phyloP scores from a whole-genome alignment of 2,888 invertebrate species.

The Rhogogaster chlorosoma region DNA sequence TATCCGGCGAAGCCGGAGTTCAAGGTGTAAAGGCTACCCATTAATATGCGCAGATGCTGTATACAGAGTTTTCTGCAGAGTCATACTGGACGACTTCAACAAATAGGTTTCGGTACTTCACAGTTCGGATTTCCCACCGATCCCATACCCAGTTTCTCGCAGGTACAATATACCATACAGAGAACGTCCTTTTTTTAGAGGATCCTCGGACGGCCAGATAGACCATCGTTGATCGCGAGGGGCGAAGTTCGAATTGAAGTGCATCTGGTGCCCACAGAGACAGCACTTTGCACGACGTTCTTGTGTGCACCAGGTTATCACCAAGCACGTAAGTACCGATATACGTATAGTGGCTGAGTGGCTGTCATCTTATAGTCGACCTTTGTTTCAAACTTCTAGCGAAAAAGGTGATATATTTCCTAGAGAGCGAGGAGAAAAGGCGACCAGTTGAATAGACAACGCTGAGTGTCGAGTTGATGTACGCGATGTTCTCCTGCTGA shows the following conservation, averaged over 20 bases:
- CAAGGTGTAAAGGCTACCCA: neutral
- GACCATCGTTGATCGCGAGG: neutral
- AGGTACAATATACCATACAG: neutral
- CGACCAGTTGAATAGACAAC: slow-evolving; percentile 1
- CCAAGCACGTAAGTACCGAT: neutral
- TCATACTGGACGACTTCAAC: slow-evolving; percentile 4
- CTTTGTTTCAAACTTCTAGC: slow-evolving; percentile 30
- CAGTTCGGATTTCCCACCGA: slow-evolving; percentile 81
- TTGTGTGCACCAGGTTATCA: slow-evolving; percentile 27
- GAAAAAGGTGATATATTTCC: neutral
- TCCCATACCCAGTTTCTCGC: slow-evolving; percentile 74
- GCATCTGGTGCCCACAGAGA: slow-evolving; percentile 27
- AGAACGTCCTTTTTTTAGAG: slow-evolving; percentile 78
- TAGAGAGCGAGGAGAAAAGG: neutral
- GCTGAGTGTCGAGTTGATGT: neutral
- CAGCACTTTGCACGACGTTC: slow-evolving; percentile 29
- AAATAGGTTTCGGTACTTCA: slow-evolving; percentile 78
- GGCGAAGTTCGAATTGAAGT: slow-evolving; percentile 41
- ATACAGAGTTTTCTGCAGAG: neutral
- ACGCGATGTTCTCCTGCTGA: neutral
- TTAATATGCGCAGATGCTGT: neutral
- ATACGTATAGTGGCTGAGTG: slow-evolving; percentile 35
- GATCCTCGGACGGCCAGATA: neutral
- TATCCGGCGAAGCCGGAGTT: neutral
- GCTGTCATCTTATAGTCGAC: slow-evolving; percentile 38